These are phyloP conservation scores for Tineola bisselliella DNA, from an alignment of 2,888 invertebrate genomes.

Conservation along the genomic window DNA sequence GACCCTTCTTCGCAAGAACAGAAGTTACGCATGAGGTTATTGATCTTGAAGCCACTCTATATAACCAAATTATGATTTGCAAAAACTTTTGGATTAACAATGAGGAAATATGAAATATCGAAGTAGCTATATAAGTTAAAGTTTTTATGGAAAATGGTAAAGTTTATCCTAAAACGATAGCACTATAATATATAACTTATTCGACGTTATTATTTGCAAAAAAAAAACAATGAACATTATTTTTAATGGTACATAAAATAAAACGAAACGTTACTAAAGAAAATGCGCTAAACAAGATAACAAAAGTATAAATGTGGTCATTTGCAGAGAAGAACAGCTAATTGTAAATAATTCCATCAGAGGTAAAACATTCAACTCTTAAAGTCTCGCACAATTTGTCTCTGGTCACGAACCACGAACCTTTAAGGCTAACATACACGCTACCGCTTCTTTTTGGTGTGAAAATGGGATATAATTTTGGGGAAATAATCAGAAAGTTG, in stretches of 20 bases:
- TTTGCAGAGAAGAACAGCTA: background rate
- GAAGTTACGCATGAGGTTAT: conserved; percentile 3
- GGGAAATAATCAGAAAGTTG: conserved; percentile 63
- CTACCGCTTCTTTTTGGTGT: conserved; percentile 39
- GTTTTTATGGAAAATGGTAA: no score
- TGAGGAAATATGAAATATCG: no score
- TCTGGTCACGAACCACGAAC: conserved; percentile 44
- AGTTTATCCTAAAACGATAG: no score
- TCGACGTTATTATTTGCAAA: no score
- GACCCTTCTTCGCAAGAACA: background rate
- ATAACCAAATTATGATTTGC: background rate
- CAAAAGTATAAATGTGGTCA: background rate
- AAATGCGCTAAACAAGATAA: background rate
- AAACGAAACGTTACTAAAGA: background rate
- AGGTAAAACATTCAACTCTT: conserved; percentile 2
- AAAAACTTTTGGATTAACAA: background rate
- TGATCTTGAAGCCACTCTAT: background rate
- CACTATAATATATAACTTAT: no score
- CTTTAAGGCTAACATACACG: conserved; percentile 30
- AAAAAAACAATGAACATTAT: no score
- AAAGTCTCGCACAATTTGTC: conserved; percentile 36
- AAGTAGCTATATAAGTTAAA: no score
- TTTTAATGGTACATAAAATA: no score
- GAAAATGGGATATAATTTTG: conserved; percentile 66
- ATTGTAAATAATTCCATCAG: conserved; percentile 4